phyloP scores from a whole-genome alignment of 2,797 vertebrate species.

The Pangasius larnaudii region DNA sequence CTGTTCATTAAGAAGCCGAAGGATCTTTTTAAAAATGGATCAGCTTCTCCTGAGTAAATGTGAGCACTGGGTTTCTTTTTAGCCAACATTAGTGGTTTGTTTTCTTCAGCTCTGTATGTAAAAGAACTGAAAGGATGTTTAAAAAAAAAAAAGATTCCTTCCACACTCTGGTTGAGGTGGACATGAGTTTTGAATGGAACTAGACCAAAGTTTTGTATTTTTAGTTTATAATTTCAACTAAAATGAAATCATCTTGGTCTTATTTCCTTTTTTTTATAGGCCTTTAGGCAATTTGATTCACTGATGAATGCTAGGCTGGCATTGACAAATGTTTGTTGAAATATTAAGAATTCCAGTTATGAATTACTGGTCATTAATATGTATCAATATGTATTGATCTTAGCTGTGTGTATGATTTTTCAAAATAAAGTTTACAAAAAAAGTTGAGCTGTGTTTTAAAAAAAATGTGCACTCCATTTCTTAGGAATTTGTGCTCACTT shows the following conservation, averaged over 20 bases:
- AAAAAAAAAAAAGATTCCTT: constrained; percentile 61
- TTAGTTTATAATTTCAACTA: constrained; percentile 74
- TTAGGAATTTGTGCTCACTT: background rate
- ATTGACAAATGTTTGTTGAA: constrained; percentile 59
- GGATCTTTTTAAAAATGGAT: constrained; percentile 48
- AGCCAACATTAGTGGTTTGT: constrained; percentile 61
- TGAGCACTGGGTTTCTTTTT: constrained; percentile 74
- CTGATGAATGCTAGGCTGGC: constrained; percentile 64
- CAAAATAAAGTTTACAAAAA: constrained; percentile 84
- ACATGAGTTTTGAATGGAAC: constrained; percentile 73
- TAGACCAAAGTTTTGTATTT: constrained; percentile 87
- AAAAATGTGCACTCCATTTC: background rate
- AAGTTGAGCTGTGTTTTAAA: constrained; percentile 19
- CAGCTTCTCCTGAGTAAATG: constrained; percentile 74
- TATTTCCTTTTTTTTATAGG: constrained; percentile 59
- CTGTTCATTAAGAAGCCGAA: constrained; percentile 46
- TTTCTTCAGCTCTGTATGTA: constrained; percentile 62
- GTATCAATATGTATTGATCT: constrained; percentile 72
- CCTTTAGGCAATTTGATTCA: constrained; percentile 62
- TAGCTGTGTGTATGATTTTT: constrained; percentile 82
- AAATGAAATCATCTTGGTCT: constrained; percentile 63
- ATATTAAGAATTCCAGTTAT: constrained; percentile 75
- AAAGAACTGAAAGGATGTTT: constrained; percentile 54
- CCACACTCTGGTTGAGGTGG: constrained; percentile 65
- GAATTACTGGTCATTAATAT: constrained; percentile 82